phyloP scores from a whole-genome alignment of 2,888 invertebrate species.

The Phytoseiulus persimilis region DNA sequence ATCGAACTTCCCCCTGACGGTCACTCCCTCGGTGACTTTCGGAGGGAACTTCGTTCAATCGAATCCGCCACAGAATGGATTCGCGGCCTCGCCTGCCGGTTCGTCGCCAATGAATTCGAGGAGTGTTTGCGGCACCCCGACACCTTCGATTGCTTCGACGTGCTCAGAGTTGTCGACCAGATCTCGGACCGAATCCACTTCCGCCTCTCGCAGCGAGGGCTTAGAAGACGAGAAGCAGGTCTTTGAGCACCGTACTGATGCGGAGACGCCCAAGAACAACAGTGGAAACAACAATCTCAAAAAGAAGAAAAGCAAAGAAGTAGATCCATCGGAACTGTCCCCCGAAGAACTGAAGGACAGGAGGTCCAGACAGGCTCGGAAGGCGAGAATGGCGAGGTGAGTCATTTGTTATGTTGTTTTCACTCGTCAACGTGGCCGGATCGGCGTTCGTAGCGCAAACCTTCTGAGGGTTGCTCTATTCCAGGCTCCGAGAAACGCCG shows the following conservation, averaged over 20 bases:
- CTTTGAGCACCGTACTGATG: background rate
- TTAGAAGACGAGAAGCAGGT: background rate
- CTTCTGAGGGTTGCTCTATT: background rate
- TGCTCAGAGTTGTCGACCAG: slow-evolving; percentile 23
- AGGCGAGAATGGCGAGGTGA: slow-evolving; percentile 22
- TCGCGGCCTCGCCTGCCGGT: background rate
- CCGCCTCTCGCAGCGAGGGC: slow-evolving; percentile 11
- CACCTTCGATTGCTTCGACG: slow-evolving; percentile 25
- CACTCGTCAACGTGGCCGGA: too few relatives aligned
- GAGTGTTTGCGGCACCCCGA: slow-evolving; percentile 37
- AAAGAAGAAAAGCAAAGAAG: background rate
- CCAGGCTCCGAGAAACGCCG: background rate
- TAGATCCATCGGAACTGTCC: background rate
- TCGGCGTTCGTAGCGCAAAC: background rate
- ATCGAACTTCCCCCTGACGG: background rate
- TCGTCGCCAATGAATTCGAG: slow-evolving; percentile 5
- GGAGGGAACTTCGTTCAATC: slow-evolving; percentile 13
- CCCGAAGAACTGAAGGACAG: slow-evolving; percentile 12
- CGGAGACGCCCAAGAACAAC: background rate
- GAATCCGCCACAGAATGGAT: slow-evolving; percentile 5
- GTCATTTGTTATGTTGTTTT: background rate
- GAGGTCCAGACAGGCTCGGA: slow-evolving; percentile 16
- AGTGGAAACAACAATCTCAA: background rate
- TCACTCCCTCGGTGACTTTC: background rate
- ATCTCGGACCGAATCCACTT: slow-evolving; percentile 15